Percentiles rank a stretch among this genome's conserved stretches.
These are phyloP conservation scores for Otocyon megalotis DNA, from an alignment of 2,113 vertebrate genomes.

Conservation along the genomic window DNA sequence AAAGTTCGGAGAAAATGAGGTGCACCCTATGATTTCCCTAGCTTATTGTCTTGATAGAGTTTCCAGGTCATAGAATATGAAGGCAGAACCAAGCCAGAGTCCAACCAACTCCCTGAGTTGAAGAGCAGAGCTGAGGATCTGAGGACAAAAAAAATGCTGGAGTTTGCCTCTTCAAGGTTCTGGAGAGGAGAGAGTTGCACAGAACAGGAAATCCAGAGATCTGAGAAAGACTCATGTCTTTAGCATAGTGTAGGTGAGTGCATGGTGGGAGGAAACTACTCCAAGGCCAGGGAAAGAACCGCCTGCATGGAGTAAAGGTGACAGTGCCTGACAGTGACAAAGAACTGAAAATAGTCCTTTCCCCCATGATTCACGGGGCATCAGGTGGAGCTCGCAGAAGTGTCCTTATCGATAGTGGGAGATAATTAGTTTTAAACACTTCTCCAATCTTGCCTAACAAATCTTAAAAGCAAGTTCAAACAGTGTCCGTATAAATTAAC, in stretches of 20 bases:
- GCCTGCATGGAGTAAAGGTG: background rate
- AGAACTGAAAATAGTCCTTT: background rate
- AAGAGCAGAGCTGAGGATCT: background rate
- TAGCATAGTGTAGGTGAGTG: background rate
- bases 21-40: background rate
- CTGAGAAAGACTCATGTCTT: background rate
- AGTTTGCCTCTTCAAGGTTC: too few species aligned
- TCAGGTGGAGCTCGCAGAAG: background rate
- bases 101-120: background rate
- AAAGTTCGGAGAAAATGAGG: background rate
- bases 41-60: background rate
- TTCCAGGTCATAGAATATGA: background rate
- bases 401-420: background rate
- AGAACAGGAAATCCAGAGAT: background rate
- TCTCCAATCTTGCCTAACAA: background rate
- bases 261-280: background rate
- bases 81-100: background rate
- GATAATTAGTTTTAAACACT: background rate
- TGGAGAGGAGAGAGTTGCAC: background rate
- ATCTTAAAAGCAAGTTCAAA: background rate
- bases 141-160: background rate
- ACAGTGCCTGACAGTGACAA: background rate
- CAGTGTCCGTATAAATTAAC: background rate
- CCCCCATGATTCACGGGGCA: background rate
- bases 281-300: background rate